phyloP scores from a whole-genome alignment of 2,797 vertebrate species.

The Gymnoscopelus braueri region DNA sequence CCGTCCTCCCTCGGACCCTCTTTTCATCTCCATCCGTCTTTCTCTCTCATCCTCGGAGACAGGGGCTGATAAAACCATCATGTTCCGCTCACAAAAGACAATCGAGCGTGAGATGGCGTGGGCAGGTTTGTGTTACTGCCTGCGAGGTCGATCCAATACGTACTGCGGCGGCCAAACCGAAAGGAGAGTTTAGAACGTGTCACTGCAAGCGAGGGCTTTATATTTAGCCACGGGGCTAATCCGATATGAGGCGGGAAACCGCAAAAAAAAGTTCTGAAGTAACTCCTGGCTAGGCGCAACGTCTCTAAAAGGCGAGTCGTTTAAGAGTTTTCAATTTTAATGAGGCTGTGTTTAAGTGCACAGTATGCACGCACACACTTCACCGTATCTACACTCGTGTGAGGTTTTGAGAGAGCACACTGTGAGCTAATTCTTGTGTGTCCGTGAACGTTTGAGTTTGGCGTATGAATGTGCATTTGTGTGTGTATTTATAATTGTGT shows the following conservation, averaged over 20 bases:
- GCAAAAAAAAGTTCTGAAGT: slow-evolving; percentile 56
- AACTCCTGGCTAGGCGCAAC: slow-evolving; percentile 57
- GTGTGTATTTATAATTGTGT: slow-evolving; percentile 68
- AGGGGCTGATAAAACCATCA: slow-evolving; percentile 45
- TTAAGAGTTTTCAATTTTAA: slow-evolving; percentile 50
- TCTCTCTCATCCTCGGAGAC: slow-evolving; percentile 32
- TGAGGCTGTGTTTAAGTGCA: slow-evolving; percentile 57
- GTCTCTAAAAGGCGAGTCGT: slow-evolving; percentile 54
- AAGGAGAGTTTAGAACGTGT: slow-evolving; percentile 35
- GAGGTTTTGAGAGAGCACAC: slow-evolving; percentile 18
- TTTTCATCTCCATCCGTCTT: slow-evolving; percentile 17
- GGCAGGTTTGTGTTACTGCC: not conserved
- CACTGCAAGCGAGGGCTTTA: slow-evolving; percentile 40
- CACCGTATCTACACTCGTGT: slow-evolving; percentile 22
- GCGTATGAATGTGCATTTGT: slow-evolving; percentile 61
- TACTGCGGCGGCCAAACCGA: not conserved
- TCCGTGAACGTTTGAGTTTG: slow-evolving; percentile 34
- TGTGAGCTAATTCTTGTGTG: not conserved
- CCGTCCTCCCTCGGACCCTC: slow-evolving; percentile 20
- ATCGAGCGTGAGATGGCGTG: slow-evolving; percentile 4
- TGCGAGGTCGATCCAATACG: slow-evolving; percentile 7
- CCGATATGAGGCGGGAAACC: slow-evolving; percentile 69
- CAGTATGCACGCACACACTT: slow-evolving; percentile 10
- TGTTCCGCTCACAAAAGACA: slow-evolving; percentile 27
- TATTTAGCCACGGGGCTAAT: slow-evolving; percentile 64